Evolutionary conservation across 2,888 invertebrate species (phyloP).

Genomic region (Pterobdella sp.): DNA sequence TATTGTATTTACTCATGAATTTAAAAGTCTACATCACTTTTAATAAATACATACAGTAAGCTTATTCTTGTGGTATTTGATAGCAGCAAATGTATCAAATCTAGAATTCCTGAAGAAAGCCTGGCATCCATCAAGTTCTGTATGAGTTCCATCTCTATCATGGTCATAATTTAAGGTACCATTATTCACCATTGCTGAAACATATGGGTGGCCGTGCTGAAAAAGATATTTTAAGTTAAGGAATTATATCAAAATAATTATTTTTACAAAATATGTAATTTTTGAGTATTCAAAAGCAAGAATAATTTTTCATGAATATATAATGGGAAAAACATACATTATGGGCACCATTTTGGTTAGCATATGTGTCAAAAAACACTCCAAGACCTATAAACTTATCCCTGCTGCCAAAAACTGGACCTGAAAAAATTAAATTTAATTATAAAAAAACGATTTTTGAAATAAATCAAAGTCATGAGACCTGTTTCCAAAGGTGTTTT

Average conservation of each 20-base stretch:
- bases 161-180: constrained; percentile 92
- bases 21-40: too few relatives aligned
- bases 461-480: constrained; percentile 29
- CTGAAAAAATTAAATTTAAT: constrained; percentile 50
- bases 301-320: neutral
- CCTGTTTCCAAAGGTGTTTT: constrained; percentile 46
- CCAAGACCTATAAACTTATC: constrained; percentile 83
- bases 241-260: neutral
- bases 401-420: constrained; percentile 87
- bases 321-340: constrained; percentile 63
- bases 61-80: constrained; percentile 81
- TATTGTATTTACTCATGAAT: too few relatives aligned
- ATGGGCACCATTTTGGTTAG: constrained; percentile 96
- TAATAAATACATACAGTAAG: constrained; percentile 60
- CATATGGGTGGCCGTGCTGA: constrained; percentile 94
- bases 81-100: constrained; percentile 78
- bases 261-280: neutral
- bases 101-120: constrained; percentile 84
- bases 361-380: constrained; percentile 91
- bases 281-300: neutral
- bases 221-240: neutral
- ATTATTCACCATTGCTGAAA: constrained; percentile 96
- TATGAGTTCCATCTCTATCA: constrained; percentile 95
- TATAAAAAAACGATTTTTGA: neutral
- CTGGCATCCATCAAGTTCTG: constrained; percentile 92